Evolutionary conservation across 2,113 vertebrate genomes (phyloP).

Genomic region (Gorsachius goisagi): DNA sequence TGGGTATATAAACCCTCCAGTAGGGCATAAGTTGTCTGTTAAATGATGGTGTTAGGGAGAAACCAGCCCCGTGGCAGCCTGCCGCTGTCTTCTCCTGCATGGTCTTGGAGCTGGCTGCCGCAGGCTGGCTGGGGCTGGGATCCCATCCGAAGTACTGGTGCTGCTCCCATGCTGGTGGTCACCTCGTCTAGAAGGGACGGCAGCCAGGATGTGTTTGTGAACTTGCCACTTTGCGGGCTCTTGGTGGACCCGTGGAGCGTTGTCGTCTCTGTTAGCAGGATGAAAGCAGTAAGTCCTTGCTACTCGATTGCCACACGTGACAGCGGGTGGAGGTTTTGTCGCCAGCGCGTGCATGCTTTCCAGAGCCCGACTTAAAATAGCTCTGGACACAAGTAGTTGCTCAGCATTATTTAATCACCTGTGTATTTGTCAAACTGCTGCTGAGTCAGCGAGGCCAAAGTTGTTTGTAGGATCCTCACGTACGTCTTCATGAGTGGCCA

Average conservation of each 20-base stretch:
- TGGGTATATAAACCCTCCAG: conserved; percentile 24
- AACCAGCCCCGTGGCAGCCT: background rate
- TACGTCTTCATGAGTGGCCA: rapidly evolving
- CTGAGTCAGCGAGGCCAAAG: background rate
- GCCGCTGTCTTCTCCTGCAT: background rate
- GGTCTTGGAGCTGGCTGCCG: background rate
- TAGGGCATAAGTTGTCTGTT: background rate
- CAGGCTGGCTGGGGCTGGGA: background rate
- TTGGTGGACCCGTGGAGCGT: background rate
- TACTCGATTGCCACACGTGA: rapidly evolving
- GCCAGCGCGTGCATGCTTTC: rapidly evolving
- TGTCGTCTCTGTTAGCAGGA: background rate
- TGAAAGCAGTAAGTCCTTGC: background rate
- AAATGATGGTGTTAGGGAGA: background rate
- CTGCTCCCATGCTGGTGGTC: background rate
- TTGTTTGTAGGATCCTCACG: background rate
- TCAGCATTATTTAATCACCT: background rate
- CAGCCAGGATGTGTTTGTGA: background rate
- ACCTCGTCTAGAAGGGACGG: rapidly evolving
- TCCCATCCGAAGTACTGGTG: rapidly evolving
- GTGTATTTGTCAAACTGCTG: background rate
- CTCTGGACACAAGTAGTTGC: background rate
- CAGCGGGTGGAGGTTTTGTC: background rate
- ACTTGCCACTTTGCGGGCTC: rapidly evolving
- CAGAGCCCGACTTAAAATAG: background rate